phyloP scores from a whole-genome alignment of 1,140 invertebrate species.

The Drosophila burlai region DNA sequence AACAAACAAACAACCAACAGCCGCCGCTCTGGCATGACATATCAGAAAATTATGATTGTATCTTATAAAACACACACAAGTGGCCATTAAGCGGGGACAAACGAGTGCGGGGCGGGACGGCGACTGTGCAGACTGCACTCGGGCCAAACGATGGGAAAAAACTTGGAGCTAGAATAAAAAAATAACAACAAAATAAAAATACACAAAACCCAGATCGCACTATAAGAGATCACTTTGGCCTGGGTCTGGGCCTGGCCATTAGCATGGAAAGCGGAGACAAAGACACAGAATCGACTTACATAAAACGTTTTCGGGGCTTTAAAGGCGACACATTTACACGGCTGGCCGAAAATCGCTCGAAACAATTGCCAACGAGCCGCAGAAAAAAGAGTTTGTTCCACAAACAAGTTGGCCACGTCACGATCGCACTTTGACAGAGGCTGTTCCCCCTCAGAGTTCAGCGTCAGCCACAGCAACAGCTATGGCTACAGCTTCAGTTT shows the following conservation, averaged over 20 bases:
- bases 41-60: conserved; percentile 80
- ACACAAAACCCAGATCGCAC: conserved; percentile 29
- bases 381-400: conserved; percentile 35
- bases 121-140: conserved; percentile 7
- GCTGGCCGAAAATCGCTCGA: conserved; percentile 65
- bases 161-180: conserved; percentile 14
- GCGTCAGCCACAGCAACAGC: conserved; percentile 15
- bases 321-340: conserved; percentile 82
- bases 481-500: conserved; percentile 41
- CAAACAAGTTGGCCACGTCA: conserved; percentile 81
- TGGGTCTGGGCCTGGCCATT: conserved; percentile 56
- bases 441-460: conserved; percentile 7
- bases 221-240: conserved; percentile 66
- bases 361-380: conserved; percentile 68
- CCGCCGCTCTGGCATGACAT: conserved; percentile 64
- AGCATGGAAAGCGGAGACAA: conserved; percentile 53
- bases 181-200: conserved; percentile 21
- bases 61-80: conserved; percentile 73
- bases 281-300: conserved; percentile 78
- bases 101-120: conserved; percentile 4
- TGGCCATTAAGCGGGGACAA: conserved; percentile 53
- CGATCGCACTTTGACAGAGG: conserved; percentile 80
- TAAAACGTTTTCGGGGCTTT: conserved; percentile 71
- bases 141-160: conserved; percentile 64
- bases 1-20: conserved; percentile 27